Conservation (phyloP, 2,888 invertebrate species). For the Ophraella communa region DNA sequence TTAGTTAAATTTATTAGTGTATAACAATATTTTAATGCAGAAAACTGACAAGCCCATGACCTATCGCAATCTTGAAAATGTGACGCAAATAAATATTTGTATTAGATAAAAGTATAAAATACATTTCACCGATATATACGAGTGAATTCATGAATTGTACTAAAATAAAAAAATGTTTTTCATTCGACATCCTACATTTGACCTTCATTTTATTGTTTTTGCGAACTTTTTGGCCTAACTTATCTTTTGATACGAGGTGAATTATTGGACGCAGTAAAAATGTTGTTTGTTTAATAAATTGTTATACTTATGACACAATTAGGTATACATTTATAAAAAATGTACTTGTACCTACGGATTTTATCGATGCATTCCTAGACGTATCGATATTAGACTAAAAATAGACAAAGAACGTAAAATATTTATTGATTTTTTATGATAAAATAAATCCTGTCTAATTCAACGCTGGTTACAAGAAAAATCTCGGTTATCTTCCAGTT, state of each 20-base stretch:
- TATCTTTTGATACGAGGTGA: slow-evolving; percentile 2
- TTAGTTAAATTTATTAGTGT: too few species aligned
- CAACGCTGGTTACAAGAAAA: too few species aligned
- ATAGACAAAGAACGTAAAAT: too few species aligned
- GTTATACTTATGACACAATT: too few species aligned
- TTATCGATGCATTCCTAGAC: too few species aligned
- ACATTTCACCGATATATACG: neutral
- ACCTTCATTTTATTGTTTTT: neutral
- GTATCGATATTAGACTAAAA: too few species aligned
- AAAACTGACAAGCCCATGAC: neutral
- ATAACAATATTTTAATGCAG: too few species aligned
- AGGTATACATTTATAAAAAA: too few species aligned
- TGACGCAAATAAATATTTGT: slow-evolving; percentile 2
- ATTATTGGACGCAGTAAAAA: neutral
- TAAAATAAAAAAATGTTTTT: neutral
- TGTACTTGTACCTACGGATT: too few species aligned
- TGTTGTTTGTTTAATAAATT: neutral
- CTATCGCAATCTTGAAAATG: neutral
- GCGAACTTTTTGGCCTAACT: slow-evolving; percentile 7
- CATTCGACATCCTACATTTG: neutral
- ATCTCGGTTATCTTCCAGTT: too few species aligned
- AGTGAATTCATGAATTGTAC: neutral
- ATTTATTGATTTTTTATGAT: too few species aligned
- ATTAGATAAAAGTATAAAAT: slow-evolving; percentile 2
- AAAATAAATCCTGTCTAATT: too few species aligned